These are phyloP conservation scores for Mustelus asterias DNA, from an alignment of 2,113 vertebrate species.

Conservation along the genomic window DNA sequence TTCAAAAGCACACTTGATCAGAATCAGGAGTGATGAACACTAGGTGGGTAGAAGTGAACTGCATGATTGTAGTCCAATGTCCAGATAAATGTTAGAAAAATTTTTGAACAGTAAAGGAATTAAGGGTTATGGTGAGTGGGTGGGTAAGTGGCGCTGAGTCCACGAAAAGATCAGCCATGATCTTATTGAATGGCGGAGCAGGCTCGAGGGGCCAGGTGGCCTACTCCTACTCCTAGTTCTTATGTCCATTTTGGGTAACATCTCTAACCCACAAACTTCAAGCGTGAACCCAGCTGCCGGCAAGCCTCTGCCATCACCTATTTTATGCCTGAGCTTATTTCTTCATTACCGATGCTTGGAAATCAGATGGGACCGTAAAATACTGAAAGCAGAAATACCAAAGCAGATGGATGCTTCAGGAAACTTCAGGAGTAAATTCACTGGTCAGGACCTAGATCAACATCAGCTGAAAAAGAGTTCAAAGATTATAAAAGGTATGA, in stretches of 20 bases:
- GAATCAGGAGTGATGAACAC: background rate
- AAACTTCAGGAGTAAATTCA: background rate
- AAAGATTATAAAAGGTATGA: background rate
- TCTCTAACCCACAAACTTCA: background rate
- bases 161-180: no score
- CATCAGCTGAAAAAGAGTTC: background rate
- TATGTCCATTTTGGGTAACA: background rate
- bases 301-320: background rate
- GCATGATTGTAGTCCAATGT: background rate
- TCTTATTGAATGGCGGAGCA: no score
- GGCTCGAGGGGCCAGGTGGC: no score
- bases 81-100: no score
- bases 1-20: background rate
- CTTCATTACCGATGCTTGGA: background rate
- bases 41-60: background rate
- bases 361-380: background rate
- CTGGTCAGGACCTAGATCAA: background rate
- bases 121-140: no score
- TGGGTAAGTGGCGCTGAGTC: no score
- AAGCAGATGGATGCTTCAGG: background rate
- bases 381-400: background rate
- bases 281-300: background rate
- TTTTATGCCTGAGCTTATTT: background rate
- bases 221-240: no score
- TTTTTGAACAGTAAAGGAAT: no score